Percentiles rank a stretch among this genome's conserved stretches.
phyloP scores from a whole-genome alignment of 2,113 vertebrate species.

The Setophaga petechia region DNA sequence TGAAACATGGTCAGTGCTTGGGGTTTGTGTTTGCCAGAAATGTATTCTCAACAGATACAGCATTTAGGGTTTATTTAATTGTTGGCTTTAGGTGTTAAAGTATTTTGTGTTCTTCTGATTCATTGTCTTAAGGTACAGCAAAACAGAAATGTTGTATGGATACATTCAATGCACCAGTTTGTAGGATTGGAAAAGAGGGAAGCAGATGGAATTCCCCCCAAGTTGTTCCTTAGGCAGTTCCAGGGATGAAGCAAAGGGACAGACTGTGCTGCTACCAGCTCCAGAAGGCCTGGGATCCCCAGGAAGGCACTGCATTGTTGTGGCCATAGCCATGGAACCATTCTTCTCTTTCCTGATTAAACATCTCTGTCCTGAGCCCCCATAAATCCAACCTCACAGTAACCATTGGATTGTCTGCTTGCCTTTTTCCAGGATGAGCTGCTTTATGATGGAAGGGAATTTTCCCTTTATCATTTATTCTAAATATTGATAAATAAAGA shows the following conservation, averaged over 20 bases:
- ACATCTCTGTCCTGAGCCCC: neutral
- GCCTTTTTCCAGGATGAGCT: neutral
- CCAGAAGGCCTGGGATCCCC: neutral
- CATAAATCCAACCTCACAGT: neutral
- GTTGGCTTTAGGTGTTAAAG: neutral
- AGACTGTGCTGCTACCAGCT: neutral
- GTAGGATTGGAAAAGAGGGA: neutral
- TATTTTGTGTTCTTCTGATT: neutral
- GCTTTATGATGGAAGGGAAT: neutral
- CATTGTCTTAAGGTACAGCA: neutral
- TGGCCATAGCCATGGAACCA: neutral
- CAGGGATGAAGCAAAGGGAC: neutral
- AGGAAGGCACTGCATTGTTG: fast-evolving
- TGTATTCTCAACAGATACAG: neutral
- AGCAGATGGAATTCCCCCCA: neutral
- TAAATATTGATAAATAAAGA: neutral
- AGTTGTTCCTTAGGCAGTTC: neutral
- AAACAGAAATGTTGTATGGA: neutral
- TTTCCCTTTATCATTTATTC: neutral
- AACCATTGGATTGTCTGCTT: neutral
- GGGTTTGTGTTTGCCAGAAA: neutral
- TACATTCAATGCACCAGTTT: neutral
- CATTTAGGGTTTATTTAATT: neutral
- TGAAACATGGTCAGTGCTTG: neutral
- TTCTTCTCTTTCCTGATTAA: neutral